These are phyloP conservation scores for Argyrosomus regius DNA, from an alignment of 2,797 vertebrate genomes.

Conservation along the genomic window DNA sequence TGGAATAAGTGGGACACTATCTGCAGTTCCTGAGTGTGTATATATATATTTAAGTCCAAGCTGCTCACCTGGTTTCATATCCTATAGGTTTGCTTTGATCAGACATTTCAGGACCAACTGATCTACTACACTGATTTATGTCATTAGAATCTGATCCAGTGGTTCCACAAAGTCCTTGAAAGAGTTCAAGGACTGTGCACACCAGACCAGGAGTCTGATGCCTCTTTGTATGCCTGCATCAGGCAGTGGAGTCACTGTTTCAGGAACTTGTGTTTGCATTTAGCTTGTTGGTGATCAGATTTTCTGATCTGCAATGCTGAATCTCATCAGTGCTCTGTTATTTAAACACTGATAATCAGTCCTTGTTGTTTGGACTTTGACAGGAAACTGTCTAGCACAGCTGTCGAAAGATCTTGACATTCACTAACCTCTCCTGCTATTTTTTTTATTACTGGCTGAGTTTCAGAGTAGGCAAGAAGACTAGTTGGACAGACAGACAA, in stretches of 20 bases:
- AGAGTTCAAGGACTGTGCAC: too few relatives aligned
- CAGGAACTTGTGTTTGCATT: neutral
- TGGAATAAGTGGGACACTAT: constrained; percentile 34
- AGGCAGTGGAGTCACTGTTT: neutral
- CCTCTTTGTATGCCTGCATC: neutral
- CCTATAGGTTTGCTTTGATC: neutral
- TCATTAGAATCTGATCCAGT: neutral
- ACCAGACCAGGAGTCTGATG: too few relatives aligned
- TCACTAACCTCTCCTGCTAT: neutral
- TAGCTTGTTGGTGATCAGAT: neutral
- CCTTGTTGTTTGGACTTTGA: neutral
- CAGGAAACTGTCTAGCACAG: neutral
- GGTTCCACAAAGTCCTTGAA: too few relatives aligned
- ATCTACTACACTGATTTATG: neutral
- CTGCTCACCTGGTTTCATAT: constrained; percentile 2
- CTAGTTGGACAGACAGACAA: neutral
- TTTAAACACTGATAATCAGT: neutral
- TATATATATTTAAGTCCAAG: neutral
- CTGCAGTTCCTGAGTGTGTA: neutral
- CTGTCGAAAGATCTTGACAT: too few relatives aligned
- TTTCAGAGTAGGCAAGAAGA: neutral
- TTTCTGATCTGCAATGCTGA: neutral
- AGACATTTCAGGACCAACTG: neutral
- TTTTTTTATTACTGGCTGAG: neutral
- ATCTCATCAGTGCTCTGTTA: neutral